These are phyloP conservation scores for Candoia aspera DNA, from an alignment of 2,113 vertebrate genomes.

Conservation along the genomic window DNA sequence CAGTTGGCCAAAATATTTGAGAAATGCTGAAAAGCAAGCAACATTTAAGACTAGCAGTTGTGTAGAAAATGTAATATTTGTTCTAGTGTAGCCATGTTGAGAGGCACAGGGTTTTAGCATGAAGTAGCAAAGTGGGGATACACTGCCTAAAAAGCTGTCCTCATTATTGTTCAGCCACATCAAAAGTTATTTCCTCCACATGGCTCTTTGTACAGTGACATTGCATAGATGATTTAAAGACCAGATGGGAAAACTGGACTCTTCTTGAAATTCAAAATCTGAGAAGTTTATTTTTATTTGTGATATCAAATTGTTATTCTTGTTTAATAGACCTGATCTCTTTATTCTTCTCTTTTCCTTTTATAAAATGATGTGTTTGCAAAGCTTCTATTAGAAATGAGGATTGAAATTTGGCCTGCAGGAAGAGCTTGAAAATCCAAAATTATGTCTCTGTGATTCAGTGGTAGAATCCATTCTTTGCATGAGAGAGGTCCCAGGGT, in stretches of 20 bases:
- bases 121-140: background rate
- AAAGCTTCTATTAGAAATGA: background rate
- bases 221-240: background rate
- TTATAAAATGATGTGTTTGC: background rate
- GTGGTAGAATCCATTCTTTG: background rate
- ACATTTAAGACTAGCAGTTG: background rate
- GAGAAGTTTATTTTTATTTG: background rate
- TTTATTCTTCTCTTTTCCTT: background rate
- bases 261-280: background rate
- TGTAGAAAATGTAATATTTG: background rate
- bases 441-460: background rate
- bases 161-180: background rate
- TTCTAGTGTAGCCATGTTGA: background rate
- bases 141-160: background rate
- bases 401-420: background rate
- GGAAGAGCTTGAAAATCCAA: background rate
- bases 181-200: background rate
- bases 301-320: background rate
- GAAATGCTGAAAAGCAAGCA: background rate
- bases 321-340: background rate
- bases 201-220: background rate
- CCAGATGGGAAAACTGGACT: background rate
- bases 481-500: background rate
- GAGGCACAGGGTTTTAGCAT: background rate
- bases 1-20: background rate